Evolutionary conservation across 2,797 vertebrate species (phyloP), one percentile per base, ranked within the genome.

Genomic region (Trachurus trachurus): DNA sequence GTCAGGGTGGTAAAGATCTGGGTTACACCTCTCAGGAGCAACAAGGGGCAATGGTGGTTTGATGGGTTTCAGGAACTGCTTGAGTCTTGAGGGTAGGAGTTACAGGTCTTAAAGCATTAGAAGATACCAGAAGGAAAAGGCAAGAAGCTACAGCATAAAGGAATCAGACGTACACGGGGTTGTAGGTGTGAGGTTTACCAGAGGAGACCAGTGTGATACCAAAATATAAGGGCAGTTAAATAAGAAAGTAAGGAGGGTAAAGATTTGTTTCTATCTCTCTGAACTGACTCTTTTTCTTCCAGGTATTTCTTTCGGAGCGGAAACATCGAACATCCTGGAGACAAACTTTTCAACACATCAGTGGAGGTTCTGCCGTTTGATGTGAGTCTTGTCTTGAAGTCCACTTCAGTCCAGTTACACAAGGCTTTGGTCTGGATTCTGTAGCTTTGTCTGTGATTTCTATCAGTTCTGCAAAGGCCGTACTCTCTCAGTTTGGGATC

Each of bases 241-340:
- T 26, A 26, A 3, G 26, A 26, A 26, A 26, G 26, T 26, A 1
- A 26, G 26, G 26, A 26, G 26, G 26, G 31, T n/a, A 37, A 16
- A 13, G 6, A 37, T 26, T 37, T 1, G 15, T 37, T 52, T 61
- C n/a, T 26, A 6, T 39, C n/a, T 13, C n/a, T 21, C 10, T 12
- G 17, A 64, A 8, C 12, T 0, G 5, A 22, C 15, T n/a, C 12
- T 73, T n/a, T 61, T 4, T 67, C 9, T 66, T 70, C 37, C 92
- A 99, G 98, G 95, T 99, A 95, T 93, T 99, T 99, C 94, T 98
- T 99, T 89, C 96, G 98, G 66, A 98, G 98, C 1, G 98, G 98
- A 60, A 99, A 99, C 94, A 98, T 99, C 0, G 98, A 99, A 74
- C 98, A 99, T 90, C 98, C 98, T 2, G 97, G 99, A 80, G 98